Percentiles rank a stretch among this genome's conserved stretches.
phyloP scores from a whole-genome alignment of 2,113 vertebrate species.

The Tenrec ecaudatus region DNA sequence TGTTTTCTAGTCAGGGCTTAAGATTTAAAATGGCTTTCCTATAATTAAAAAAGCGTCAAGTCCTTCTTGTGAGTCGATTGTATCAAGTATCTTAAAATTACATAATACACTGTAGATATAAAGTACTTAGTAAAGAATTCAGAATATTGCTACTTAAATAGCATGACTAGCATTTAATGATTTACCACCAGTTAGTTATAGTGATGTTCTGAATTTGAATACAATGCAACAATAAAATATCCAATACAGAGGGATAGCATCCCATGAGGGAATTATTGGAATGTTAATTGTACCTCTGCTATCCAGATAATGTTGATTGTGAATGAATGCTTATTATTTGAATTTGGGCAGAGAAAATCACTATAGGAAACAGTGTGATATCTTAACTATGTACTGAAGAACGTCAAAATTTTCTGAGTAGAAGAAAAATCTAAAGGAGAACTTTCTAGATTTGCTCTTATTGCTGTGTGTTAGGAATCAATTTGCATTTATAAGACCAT shows the following conservation, averaged over 20 bases:
- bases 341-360: constrained; percentile 54
- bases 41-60: not conserved
- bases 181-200: not conserved
- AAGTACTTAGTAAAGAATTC: constrained; percentile 29
- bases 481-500: constrained; percentile 28
- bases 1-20: constrained; percentile 21
- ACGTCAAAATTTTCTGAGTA: constrained; percentile 51
- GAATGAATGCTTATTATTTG: constrained; percentile 27
- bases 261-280: not conserved
- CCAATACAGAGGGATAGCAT: constrained; percentile 15
- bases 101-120: not conserved
- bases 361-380: not conserved
- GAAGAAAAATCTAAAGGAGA: constrained; percentile 13
- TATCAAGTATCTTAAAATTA: constrained; percentile 8
- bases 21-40: not conserved
- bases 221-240: constrained; percentile 47
- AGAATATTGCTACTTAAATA: not conserved
- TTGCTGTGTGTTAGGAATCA: constrained; percentile 49
- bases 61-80: constrained; percentile 6
- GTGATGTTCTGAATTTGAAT: not conserved
- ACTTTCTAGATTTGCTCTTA: constrained; percentile 1
- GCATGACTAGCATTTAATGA: not conserved
- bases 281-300: constrained; percentile 9
- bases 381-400: constrained; percentile 18
- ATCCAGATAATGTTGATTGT: not conserved